phyloP scores from a whole-genome alignment of 2,888 invertebrate species.

The Morinoia aosen region DNA sequence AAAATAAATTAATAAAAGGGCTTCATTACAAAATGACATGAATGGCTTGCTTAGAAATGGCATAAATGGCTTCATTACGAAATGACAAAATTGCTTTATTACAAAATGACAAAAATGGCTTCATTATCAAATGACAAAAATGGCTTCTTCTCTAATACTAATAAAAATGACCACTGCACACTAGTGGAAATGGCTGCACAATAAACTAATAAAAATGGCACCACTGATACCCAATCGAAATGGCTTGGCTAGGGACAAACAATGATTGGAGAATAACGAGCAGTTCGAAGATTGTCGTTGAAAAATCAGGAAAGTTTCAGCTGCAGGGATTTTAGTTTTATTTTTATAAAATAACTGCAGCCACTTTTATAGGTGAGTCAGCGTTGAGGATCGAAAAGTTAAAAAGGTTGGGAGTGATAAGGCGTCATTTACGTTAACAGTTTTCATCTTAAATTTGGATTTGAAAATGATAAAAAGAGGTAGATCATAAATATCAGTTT shows the following conservation, averaged over 20 bases:
- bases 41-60: neutral
- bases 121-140: too few relatives aligned
- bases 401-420: neutral
- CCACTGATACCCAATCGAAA: too few relatives aligned
- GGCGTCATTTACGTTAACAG: neutral
- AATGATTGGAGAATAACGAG: neutral
- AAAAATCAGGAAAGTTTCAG: neutral
- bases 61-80: neutral
- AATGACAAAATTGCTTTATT: neutral
- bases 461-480: neutral
- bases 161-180: too few relatives aligned
- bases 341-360: neutral
- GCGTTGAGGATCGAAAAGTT: neutral
- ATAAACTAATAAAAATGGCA: neutral
- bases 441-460: neutral
- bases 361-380: neutral
- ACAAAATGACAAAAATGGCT: too few relatives aligned
- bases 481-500: neutral
- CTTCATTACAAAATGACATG: too few relatives aligned
- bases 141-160: too few relatives aligned
- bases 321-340: neutral
- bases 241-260: too few relatives aligned
- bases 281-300: neutral
- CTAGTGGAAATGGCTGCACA: neutral
- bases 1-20: too few relatives aligned